phyloP scores from a whole-genome alignment of 2,113 vertebrate genomes.

The Rhinichthys klamathensis region DNA sequence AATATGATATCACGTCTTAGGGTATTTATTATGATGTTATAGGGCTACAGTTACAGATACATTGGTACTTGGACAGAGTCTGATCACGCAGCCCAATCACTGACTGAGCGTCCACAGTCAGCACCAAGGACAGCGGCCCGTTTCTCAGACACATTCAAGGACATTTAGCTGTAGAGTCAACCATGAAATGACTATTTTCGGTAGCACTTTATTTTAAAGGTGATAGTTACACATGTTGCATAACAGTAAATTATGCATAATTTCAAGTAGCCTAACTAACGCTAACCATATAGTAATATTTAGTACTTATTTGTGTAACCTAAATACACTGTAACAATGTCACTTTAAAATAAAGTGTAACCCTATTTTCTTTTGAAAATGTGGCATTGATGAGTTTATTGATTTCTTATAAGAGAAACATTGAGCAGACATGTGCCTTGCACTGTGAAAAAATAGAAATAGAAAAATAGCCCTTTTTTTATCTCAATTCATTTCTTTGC shows the following conservation, averaged over 20 bases:
- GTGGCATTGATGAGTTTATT: neutral
- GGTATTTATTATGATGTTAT: neutral
- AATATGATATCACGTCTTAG: neutral
- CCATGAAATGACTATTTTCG: neutral
- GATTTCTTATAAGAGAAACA: neutral
- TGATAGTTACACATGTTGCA: no score
- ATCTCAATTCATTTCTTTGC: no score
- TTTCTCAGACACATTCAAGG: neutral
- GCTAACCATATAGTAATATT: no score
- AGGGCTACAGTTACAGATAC: neutral
- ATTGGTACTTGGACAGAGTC: constrained; percentile 65
- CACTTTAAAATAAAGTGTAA: no score
- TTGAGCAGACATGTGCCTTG: neutral
- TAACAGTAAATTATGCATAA: no score
- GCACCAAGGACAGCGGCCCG: constrained; percentile 39
- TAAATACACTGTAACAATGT: no score
- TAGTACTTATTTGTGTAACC: no score
- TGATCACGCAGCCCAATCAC: neutral
- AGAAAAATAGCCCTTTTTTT: neutral
- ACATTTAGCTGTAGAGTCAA: neutral
- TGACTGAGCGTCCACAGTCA: neutral
- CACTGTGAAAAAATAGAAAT: neutral
- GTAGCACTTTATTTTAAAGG: no score
- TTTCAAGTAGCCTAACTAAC: no score
- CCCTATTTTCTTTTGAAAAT: neutral